Percentiles rank a stretch among this genome's conserved stretches.
These are phyloP conservation scores for Bergia puertoricense DNA, from an alignment of 92 coral and sea anemone genomes.

Conservation along the genomic window DNA sequence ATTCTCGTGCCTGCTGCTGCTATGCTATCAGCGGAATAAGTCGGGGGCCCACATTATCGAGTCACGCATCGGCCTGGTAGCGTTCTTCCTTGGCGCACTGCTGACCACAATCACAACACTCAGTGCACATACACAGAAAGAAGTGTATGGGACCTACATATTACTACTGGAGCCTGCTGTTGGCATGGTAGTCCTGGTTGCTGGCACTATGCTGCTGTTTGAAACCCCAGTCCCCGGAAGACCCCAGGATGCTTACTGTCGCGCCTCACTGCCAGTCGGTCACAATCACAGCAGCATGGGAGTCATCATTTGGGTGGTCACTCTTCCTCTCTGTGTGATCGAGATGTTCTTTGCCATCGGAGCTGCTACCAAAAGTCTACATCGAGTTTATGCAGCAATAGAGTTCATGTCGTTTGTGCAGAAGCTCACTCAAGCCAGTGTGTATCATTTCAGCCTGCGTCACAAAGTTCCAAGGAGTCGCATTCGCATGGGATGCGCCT, in stretches of 20 bases:
- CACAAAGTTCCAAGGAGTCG: slow-evolving; percentile 72
- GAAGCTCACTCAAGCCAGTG: slow-evolving; percentile 71
- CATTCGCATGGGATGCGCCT: slow-evolving; percentile 79
- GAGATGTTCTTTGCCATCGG: slow-evolving; percentile 85
- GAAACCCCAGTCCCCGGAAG: slow-evolving; percentile 64
- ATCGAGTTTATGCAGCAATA: slow-evolving; percentile 56
- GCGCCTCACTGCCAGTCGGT: slow-evolving; percentile 71
- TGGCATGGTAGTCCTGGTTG: slow-evolving; percentile 53
- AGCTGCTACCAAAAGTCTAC: slow-evolving; percentile 68
- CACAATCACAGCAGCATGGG: slow-evolving; percentile 77
- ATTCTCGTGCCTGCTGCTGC: slow-evolving; percentile 54
- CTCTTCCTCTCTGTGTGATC: slow-evolving; percentile 64
- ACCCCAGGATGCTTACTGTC: slow-evolving; percentile 58
- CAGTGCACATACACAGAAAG: slow-evolving; percentile 52
- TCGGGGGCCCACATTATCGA: slow-evolving; percentile 65
- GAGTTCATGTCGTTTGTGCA: slow-evolving; percentile 69
- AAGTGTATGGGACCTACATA: slow-evolving; percentile 62
- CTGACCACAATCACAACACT: slow-evolving; percentile 75
- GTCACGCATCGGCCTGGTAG: slow-evolving; percentile 70
- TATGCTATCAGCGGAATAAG: slow-evolving; percentile 55
- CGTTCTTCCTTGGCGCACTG: slow-evolving; percentile 77
- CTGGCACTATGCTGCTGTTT: slow-evolving; percentile 63
- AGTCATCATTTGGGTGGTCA: slow-evolving; percentile 72
- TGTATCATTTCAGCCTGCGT: slow-evolving; percentile 81
- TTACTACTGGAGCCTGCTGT: slow-evolving; percentile 42